Percentiles rank a stretch among this genome's conserved stretches.
Conservation (phyloP, 2,113 vertebrate genomes). For the Siniperca chuatsi region DNA sequence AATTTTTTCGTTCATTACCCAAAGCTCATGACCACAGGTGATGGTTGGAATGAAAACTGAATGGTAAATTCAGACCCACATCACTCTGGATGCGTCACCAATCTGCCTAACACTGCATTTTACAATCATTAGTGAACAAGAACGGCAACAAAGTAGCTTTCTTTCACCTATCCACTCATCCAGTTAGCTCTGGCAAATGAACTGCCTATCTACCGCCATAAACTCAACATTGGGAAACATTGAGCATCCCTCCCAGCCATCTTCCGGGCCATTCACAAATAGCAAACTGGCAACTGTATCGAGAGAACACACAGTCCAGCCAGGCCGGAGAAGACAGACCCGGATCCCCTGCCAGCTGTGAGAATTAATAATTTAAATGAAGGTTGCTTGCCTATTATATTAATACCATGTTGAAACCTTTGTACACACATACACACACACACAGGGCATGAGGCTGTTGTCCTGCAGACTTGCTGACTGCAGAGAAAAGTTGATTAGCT, state of each 20-base stretch:
- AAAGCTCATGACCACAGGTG: not conserved
- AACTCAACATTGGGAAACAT: not conserved
- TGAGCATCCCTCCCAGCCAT: not conserved
- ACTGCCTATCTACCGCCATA: not conserved
- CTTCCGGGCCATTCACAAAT: not conserved
- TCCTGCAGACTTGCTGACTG: too few species aligned
- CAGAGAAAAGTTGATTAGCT: too few species aligned
- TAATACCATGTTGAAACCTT: too few species aligned
- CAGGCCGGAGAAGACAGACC: slow-evolving; percentile 39
- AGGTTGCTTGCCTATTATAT: too few species aligned
- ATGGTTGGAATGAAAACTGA: not conserved
- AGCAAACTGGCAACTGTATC: not conserved
- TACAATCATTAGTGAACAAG: not conserved
- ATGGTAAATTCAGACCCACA: not conserved
- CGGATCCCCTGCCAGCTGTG: slow-evolving; percentile 45
- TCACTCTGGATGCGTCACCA: not conserved
- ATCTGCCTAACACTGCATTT: not conserved
- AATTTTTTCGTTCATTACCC: not conserved
- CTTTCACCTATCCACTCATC: not conserved
- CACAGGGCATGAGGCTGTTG: too few species aligned
- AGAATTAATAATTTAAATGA: too few species aligned
- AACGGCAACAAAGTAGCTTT: slow-evolving; percentile 2
- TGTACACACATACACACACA: too few species aligned
- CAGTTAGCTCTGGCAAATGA: not conserved
- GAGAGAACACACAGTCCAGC: slow-evolving; percentile 38